Percentiles rank a stretch among this genome's conserved stretches.
phyloP scores from a whole-genome alignment of 53 echinoderm and acorn worm genomes.

The Mesocentrotus franciscanus region DNA sequence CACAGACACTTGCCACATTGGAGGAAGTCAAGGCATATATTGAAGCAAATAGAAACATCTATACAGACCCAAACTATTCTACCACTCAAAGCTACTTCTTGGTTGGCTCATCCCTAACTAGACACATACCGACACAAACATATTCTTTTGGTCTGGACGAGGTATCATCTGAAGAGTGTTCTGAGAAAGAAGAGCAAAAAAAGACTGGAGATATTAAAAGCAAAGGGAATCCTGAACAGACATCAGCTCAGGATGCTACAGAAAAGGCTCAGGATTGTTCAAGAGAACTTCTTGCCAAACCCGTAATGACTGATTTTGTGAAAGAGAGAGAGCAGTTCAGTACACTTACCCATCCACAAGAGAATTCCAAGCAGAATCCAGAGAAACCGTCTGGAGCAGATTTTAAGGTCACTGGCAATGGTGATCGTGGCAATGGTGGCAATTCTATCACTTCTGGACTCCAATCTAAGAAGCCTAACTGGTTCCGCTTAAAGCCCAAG shows the following conservation, averaged over 20 bases:
- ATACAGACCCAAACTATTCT: not conserved
- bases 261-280: not conserved
- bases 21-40: conserved; percentile 25
- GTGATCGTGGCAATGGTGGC: too few species aligned
- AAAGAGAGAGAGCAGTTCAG: not conserved
- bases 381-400: not conserved
- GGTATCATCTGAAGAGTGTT: not conserved
- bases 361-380: not conserved
- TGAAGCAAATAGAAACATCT: conserved; percentile 15
- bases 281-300: not conserved
- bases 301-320: not conserved
- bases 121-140: conserved; percentile 29
- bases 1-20: conserved; percentile 15
- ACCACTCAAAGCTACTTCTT: not conserved
- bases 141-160: not conserved
- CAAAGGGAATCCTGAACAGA: conserved; percentile 6
- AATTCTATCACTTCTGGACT: not conserved
- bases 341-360: not conserved
- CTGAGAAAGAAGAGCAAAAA: not conserved
- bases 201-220: not conserved
- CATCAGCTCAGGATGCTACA: not conserved
- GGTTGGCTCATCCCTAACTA: not conserved
- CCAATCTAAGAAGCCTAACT: not conserved
- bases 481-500: conserved; percentile 61
- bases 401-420: not conserved